Conservation (phyloP, 2,797 vertebrate species). For the Prunella strophiata region DNA sequence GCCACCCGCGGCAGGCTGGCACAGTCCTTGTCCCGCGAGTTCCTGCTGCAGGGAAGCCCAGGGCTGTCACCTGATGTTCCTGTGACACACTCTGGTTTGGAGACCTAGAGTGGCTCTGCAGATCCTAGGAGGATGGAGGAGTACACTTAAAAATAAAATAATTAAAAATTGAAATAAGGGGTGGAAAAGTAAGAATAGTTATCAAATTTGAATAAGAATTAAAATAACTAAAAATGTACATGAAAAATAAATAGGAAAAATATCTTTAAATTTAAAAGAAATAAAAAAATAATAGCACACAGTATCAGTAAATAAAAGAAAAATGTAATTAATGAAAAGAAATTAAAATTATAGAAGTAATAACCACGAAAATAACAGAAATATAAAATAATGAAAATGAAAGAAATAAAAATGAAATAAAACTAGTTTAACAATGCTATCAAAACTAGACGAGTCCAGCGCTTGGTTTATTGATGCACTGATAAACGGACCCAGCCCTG, state of each 20-base stretch:
- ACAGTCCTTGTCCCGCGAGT: background rate
- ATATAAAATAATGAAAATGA: background rate
- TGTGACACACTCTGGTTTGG: background rate
- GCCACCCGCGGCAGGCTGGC: rapidly evolving
- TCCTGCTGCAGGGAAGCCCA: background rate
- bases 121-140: too few species aligned
- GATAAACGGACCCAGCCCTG: rapidly evolving
- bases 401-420: background rate
- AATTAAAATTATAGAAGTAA: background rate
- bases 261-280: background rate
- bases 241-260: background rate
- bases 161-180: background rate
- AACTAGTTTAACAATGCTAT: too few species aligned
- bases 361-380: background rate
- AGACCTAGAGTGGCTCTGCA: background rate
- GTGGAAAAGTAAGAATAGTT: too few species aligned
- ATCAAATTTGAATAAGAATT: background rate
- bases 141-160: background rate
- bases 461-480: background rate
- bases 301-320: background rate
- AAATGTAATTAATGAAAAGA: background rate
- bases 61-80: background rate
- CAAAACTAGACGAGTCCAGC: background rate
- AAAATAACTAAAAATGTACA: background rate
- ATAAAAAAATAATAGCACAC: background rate